Conservation (phyloP, 2,797 vertebrate genomes). For the Lemur catta region DNA sequence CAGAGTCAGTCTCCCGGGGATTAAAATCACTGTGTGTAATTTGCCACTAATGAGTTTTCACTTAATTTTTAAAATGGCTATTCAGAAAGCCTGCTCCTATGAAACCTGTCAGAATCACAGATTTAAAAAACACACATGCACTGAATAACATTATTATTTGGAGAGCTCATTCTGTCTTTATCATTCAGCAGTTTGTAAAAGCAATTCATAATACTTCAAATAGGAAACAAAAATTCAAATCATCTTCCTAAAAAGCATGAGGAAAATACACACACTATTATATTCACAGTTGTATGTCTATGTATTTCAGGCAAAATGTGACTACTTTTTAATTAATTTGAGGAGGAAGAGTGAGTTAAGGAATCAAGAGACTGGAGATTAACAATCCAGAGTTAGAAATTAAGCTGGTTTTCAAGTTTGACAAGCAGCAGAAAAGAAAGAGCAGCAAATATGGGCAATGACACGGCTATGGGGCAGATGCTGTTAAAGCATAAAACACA, state of each 20-base stretch:
- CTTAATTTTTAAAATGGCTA: slow-evolving; percentile 62
- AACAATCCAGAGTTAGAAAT: slow-evolving; percentile 23
- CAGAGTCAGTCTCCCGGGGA: slow-evolving; percentile 33
- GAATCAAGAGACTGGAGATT: background rate
- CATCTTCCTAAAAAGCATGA: slow-evolving; percentile 41
- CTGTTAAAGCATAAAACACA: background rate
- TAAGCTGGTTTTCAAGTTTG: slow-evolving; percentile 19
- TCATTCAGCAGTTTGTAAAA: slow-evolving; percentile 47
- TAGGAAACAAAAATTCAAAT: slow-evolving; percentile 36
- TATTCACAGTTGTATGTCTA: background rate
- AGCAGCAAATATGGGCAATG: background rate
- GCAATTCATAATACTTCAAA: slow-evolving; percentile 34
- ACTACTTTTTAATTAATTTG: slow-evolving; percentile 2
- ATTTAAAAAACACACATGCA: background rate
- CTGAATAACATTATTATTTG: background rate
- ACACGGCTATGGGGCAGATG: background rate
- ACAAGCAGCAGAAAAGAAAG: slow-evolving; percentile 20
- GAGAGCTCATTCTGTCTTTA: background rate
- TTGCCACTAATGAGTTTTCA: slow-evolving; percentile 69
- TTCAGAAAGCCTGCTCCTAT: slow-evolving; percentile 50
- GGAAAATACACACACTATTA: background rate
- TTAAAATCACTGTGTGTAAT: slow-evolving; percentile 61
- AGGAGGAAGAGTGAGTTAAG: background rate
- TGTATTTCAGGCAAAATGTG: background rate
- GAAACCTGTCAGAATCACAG: slow-evolving; percentile 53